phyloP scores from a whole-genome alignment of 2,113 vertebrate species.

The Lanius ludovicianus region DNA sequence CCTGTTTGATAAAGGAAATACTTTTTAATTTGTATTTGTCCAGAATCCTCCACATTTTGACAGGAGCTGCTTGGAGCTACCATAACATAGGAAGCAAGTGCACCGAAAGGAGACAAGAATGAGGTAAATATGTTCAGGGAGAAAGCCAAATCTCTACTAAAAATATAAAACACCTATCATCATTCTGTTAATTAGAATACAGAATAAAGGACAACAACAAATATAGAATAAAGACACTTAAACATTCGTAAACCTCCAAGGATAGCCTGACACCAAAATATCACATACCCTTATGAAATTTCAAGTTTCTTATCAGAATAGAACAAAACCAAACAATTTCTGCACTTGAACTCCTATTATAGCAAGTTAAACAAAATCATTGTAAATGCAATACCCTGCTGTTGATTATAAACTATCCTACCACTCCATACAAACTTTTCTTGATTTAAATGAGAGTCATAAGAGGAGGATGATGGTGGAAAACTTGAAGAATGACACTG shows the following conservation, averaged over 20 bases:
- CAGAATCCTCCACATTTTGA: neutral
- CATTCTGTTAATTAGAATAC: neutral
- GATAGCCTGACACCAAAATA: neutral
- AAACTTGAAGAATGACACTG: neutral
- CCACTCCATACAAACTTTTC: neutral
- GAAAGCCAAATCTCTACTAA: neutral
- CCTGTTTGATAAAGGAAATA: neutral
- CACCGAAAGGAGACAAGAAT: neutral
- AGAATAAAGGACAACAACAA: neutral
- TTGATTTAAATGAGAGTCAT: neutral
- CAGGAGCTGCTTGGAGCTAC: neutral
- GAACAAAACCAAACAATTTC: neutral
- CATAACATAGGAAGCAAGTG: neutral
- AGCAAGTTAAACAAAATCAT: neutral
- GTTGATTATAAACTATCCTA: neutral
- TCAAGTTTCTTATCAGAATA: neutral
- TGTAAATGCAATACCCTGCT: neutral
- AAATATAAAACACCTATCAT: neutral
- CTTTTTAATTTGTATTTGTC: neutral
- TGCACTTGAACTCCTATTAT: neutral
- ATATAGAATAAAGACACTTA: neutral
- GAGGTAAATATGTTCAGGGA: neutral
- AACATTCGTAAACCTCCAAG: neutral
- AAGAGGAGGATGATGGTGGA: neutral
- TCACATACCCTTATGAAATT: neutral